Evolutionary conservation across 2,797 vertebrate species (phyloP).

Genomic region (Scolopax bukidnonensis): DNA sequence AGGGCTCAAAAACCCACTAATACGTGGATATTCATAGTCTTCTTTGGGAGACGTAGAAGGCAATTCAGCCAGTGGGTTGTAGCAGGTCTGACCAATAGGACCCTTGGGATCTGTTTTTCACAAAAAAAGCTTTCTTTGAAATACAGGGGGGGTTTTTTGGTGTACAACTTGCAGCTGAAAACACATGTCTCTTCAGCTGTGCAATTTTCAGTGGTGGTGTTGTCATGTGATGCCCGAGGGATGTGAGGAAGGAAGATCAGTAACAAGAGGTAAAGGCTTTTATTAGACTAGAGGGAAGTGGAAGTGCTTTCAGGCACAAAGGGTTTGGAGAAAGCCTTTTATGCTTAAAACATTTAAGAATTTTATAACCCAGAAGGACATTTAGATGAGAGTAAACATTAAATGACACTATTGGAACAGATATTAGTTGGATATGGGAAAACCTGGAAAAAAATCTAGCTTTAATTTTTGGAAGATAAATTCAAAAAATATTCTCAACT

Average conservation of each 20-base stretch:
- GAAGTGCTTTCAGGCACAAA: neutral
- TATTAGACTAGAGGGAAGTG: neutral
- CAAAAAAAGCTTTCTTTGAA: neutral
- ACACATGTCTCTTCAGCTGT: neutral
- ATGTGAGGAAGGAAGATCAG: neutral
- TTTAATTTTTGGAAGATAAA: neutral
- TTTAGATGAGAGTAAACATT: neutral
- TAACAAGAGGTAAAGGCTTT: neutral
- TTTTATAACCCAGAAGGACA: neutral
- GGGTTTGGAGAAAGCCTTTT: neutral
- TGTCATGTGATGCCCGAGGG: neutral
- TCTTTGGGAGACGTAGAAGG: neutral
- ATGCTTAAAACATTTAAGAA: neutral
- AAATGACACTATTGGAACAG: neutral
- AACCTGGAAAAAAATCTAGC: neutral
- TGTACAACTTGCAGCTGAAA: neutral
- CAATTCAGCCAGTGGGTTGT: neutral
- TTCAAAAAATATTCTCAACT: neutral
- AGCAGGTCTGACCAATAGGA: neutral
- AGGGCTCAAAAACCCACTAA: neutral
- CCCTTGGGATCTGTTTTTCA: neutral
- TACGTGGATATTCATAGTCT: neutral
- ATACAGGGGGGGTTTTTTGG: accelerated
- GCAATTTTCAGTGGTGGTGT: neutral
- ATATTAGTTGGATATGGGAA: neutral